These are phyloP conservation scores for Epinephelus awoara DNA, from an alignment of 2,797 vertebrate species.

Conservation along the genomic window DNA sequence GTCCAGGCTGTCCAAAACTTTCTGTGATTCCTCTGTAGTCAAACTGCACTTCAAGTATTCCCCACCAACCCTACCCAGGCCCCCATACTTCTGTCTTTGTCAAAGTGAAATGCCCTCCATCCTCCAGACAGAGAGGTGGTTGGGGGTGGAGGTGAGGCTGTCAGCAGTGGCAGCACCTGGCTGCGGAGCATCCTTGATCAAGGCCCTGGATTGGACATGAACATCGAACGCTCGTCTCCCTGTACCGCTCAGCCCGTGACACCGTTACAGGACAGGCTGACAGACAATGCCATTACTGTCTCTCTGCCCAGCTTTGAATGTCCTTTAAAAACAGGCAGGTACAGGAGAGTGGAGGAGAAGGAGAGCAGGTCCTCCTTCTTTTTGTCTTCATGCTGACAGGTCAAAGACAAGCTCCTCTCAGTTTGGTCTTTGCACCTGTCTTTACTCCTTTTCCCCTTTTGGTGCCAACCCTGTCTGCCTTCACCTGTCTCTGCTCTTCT, in stretches of 20 bases:
- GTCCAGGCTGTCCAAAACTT: slow-evolving; percentile 75
- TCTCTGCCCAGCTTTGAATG: slow-evolving; percentile 69
- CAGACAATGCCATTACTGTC: slow-evolving; percentile 69
- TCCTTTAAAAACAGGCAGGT: slow-evolving; percentile 73
- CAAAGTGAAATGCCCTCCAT: slow-evolving; percentile 62
- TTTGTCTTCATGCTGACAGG: slow-evolving; percentile 76
- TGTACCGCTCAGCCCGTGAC: slow-evolving; percentile 64
- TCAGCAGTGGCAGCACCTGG: slow-evolving; percentile 80
- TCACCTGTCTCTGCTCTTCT: slow-evolving; percentile 33
- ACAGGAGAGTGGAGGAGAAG: slow-evolving; percentile 43
- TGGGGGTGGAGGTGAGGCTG: slow-evolving; percentile 69
- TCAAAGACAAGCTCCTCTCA: slow-evolving; percentile 62
- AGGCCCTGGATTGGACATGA: slow-evolving; percentile 75
- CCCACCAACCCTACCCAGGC: slow-evolving; percentile 1
- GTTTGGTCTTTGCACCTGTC: slow-evolving; percentile 46
- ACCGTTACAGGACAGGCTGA: slow-evolving; percentile 78
- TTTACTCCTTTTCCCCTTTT: slow-evolving; percentile 13
- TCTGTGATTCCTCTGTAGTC: slow-evolving; percentile 67
- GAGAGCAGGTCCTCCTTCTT: slow-evolving; percentile 44
- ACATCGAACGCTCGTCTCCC: slow-evolving; percentile 67
- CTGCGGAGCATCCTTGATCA: slow-evolving; percentile 84
- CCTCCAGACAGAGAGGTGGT: slow-evolving; percentile 46
- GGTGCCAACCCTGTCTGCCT: background rate
- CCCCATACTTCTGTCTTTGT: slow-evolving; percentile 64
- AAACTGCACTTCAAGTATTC: slow-evolving; percentile 49